phyloP scores from a whole-genome alignment of 2,113 vertebrate genomes.

The Camarhynchus parvulus region DNA sequence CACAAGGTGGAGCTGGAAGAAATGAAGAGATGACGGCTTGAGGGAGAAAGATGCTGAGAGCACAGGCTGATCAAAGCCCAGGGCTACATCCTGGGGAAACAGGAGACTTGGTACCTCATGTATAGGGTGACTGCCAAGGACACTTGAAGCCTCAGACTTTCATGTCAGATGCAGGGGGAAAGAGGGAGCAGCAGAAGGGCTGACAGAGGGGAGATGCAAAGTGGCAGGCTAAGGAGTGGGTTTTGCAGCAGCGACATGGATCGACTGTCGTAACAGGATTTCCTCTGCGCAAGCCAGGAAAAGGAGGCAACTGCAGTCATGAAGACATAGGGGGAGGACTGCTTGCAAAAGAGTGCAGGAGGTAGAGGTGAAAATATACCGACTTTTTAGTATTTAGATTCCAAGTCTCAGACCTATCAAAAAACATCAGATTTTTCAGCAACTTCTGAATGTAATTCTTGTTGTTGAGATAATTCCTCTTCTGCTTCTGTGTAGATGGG shows the following conservation, averaged over 20 bases:
- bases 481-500: not conserved
- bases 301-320: slow-evolving; percentile 8
- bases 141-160: not conserved
- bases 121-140: not conserved
- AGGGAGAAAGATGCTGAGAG: not conserved
- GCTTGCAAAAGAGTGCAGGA: not conserved
- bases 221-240: not conserved
- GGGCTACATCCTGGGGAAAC: not conserved
- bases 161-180: accelerated
- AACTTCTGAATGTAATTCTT: not conserved
- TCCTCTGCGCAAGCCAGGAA: slow-evolving; percentile 12
- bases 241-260: not conserved
- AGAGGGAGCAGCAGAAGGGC: not conserved
- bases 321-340: not conserved
- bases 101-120: not conserved
- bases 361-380: not conserved
- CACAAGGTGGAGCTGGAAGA: not conserved
- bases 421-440: not conserved
- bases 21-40: not conserved
- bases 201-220: not conserved
- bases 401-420: not conserved
- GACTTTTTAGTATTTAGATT: not conserved
- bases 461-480: not conserved
- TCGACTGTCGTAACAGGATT: not conserved
- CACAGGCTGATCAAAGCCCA: not conserved